Conservation (phyloP, 2,797 vertebrate species). For the Scyliorhinus canicula region DNA sequence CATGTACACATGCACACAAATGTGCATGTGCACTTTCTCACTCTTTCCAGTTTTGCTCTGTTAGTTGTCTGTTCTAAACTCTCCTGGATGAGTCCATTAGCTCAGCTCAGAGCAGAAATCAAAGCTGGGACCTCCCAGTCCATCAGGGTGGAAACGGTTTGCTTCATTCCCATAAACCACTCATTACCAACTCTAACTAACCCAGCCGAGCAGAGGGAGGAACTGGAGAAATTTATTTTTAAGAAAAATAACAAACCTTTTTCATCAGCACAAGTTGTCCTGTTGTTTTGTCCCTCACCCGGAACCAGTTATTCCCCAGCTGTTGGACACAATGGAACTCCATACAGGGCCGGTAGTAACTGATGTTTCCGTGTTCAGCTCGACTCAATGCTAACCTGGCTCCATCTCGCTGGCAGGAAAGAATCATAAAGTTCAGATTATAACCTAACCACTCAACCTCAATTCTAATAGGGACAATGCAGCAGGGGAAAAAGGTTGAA, state of each 20-base stretch:
- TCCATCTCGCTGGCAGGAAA: slow-evolving; percentile 40
- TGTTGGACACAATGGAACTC: slow-evolving; percentile 40
- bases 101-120: too few relatives aligned
- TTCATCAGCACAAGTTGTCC: not conserved
- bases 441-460: not conserved
- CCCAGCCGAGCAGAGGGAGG: too few relatives aligned
- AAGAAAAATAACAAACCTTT: slow-evolving; percentile 36
- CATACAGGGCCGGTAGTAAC: slow-evolving; percentile 37
- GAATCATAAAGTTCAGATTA: not conserved
- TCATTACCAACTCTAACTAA: not conserved
- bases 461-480: not conserved
- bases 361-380: not conserved
- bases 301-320: slow-evolving; percentile 40
- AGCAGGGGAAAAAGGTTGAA: not conserved
- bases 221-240: not conserved
- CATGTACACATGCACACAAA: too few relatives aligned
- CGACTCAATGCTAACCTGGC: slow-evolving; percentile 22
- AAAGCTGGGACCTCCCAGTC: not conserved
- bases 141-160: too few relatives aligned
- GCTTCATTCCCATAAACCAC: not conserved
- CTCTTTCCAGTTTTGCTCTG: too few relatives aligned
- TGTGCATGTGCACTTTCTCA: too few relatives aligned
- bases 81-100: too few relatives aligned
- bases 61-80: too few relatives aligned
- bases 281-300: slow-evolving; percentile 40